phyloP scores from a whole-genome alignment of 2,888 invertebrate species.

The Onthophagus sagittarius region DNA sequence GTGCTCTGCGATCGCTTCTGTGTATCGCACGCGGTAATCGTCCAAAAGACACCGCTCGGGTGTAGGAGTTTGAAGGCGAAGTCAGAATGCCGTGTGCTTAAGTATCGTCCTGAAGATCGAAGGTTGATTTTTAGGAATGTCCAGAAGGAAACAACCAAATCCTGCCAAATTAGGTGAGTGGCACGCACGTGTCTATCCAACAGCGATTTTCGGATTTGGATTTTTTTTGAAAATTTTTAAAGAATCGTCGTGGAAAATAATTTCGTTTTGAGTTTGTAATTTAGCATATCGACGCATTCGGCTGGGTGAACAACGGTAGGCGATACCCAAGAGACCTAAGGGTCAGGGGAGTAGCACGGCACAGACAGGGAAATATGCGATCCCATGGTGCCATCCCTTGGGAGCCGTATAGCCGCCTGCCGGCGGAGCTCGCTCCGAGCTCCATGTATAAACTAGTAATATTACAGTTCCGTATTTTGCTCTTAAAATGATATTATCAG shows the following conservation, averaged over 20 bases:
- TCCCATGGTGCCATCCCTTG: conserved; percentile 43
- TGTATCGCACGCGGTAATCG: conserved; percentile 7
- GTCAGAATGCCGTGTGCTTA: background rate
- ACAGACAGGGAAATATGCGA: conserved; percentile 46
- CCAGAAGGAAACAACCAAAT: conserved; percentile 40
- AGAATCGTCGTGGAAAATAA: conserved; percentile 16
- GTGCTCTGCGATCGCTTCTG: conserved; percentile 1
- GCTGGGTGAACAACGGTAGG: conserved; percentile 33
- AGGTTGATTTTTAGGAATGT: conserved; percentile 31
- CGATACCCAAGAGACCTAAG: conserved; percentile 36
- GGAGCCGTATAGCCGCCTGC: conserved; percentile 43
- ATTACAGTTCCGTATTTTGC: conserved; percentile 36
- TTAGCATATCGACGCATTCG: conserved; percentile 28
- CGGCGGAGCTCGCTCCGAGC: conserved; percentile 36
- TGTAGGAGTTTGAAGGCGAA: background rate
- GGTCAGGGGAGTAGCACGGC: conserved; percentile 36
- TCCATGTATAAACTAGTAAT: conserved; percentile 39
- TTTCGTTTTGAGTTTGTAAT: conserved; percentile 18
- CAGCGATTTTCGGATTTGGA: background rate
- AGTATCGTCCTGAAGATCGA: background rate
- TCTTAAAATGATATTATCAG: conserved; percentile 31
- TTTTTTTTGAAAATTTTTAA: background rate
- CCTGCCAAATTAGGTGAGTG: conserved; percentile 40
- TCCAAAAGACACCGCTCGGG: background rate
- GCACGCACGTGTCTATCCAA: background rate